Evolutionary conservation across 2,888 invertebrate genomes (phyloP).

Genomic region (Mythimna pallens): DNA sequence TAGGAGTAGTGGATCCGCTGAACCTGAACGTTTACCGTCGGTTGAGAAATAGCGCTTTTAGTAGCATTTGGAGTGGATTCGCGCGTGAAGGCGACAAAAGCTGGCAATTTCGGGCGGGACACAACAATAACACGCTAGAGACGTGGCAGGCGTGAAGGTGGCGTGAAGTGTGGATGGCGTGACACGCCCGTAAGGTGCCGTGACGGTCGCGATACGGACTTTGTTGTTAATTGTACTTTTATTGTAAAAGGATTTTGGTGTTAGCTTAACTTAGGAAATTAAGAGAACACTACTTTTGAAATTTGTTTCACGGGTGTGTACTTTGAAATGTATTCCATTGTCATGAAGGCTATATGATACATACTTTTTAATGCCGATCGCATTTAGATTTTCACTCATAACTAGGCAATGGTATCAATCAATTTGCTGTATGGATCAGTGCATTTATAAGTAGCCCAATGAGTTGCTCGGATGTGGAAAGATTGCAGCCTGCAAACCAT

Average conservation of each 20-base stretch:
- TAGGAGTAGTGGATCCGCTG: slow-evolving; percentile 58
- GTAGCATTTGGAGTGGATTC: slow-evolving; percentile 67
- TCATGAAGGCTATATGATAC: neutral
- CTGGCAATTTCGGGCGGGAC: slow-evolving; percentile 68
- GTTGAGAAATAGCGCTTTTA: slow-evolving; percentile 71
- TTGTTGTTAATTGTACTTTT: slow-evolving; percentile 49
- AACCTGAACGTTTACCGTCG: slow-evolving; percentile 66
- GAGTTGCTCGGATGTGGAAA: neutral
- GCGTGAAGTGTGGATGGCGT: slow-evolving; percentile 38
- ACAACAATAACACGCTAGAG: slow-evolving; percentile 63
- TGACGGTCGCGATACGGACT: slow-evolving; percentile 18
- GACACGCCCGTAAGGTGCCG: slow-evolving; percentile 16
- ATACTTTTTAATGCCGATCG: neutral
- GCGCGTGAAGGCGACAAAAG: slow-evolving; percentile 70
- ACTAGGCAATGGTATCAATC: neutral
- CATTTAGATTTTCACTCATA: neutral
- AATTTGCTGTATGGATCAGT: neutral
- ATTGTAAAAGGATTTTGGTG: slow-evolving; percentile 19
- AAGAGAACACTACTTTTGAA: neutral
- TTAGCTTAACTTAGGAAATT: neutral
- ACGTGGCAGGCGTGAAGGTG: slow-evolving; percentile 23
- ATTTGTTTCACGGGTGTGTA: neutral
- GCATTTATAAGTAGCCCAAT: neutral
- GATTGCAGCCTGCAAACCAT: neutral
- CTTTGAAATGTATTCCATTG: neutral